Conservation (phyloP, 1,140 invertebrate genomes). For the Drosophila nigrodunni region DNA sequence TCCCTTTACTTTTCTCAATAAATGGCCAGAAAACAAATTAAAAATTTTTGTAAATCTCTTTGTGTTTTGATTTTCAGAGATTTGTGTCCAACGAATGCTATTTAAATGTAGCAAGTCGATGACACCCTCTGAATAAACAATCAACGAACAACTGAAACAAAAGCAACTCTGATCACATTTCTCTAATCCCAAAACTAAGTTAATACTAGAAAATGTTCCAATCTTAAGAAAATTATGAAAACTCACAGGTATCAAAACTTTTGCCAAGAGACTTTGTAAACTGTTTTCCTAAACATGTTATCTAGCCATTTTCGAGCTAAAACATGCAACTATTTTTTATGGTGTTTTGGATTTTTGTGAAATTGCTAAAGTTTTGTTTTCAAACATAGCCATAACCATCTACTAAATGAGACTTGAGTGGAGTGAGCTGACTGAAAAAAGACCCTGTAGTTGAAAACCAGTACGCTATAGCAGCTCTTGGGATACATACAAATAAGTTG, state of each 20-base stretch:
- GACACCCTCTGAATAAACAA: background rate
- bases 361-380: too few species aligned
- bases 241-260: background rate
- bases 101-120: background rate
- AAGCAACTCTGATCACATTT: background rate
- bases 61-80: slow-evolving; percentile 25
- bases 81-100: slow-evolving; percentile 20
- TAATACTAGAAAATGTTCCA: background rate
- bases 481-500: too few species aligned
- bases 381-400: too few species aligned
- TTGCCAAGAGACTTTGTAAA: too few species aligned
- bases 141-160: background rate
- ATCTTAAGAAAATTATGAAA: background rate
- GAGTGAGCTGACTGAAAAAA: too few species aligned
- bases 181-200: background rate
- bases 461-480: too few species aligned
- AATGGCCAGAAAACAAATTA: slow-evolving; percentile 13
- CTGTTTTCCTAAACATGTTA: too few species aligned
- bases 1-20: background rate
- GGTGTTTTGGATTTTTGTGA: too few species aligned
- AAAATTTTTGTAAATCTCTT: slow-evolving; percentile 4
- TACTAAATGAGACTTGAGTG: too few species aligned
- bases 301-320: too few species aligned
- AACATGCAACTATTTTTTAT: too few species aligned
- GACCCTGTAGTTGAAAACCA: too few species aligned